A percentile compares a stretch with the other conserved stretches of the same genome.
Evolutionary conservation across 2,888 invertebrate species (phyloP).

Genomic region (Maniola hyperantus): DNA sequence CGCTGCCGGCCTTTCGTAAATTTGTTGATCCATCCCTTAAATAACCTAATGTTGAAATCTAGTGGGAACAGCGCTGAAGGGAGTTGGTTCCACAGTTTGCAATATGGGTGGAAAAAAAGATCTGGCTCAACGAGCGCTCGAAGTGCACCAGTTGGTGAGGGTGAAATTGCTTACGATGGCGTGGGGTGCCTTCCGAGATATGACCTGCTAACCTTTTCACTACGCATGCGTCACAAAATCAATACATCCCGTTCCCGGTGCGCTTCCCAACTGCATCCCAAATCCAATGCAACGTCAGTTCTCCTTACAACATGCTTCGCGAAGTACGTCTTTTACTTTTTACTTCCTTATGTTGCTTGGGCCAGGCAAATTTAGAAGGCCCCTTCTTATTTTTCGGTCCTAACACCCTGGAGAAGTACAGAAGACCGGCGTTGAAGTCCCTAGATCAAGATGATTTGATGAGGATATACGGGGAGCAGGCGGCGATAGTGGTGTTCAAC

Average conservation of each 20-base stretch:
- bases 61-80: too few relatives aligned
- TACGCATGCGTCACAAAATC: conserved; percentile 29
- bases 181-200: background rate
- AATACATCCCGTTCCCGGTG: conserved; percentile 20
- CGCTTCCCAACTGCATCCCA: background rate
- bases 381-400: conserved; percentile 84
- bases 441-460: conserved; percentile 81
- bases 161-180: background rate
- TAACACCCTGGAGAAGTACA: conserved; percentile 70
- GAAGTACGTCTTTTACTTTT: conserved; percentile 26
- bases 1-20: too few relatives aligned
- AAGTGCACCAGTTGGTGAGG: too few relatives aligned
- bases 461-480: conserved; percentile 81
- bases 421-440: conserved; percentile 76
- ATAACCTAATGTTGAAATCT: too few relatives aligned
- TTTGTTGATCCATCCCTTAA: too few relatives aligned
- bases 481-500: conserved; percentile 83
- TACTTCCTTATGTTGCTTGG: conserved; percentile 31
- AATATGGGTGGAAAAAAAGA: too few relatives aligned
- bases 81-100: too few relatives aligned
- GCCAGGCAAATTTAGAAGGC: conserved; percentile 77
- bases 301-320: conserved; percentile 15
- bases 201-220: background rate
- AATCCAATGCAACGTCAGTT: background rate
- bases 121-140: too few relatives aligned